These are phyloP conservation scores for Neolamprologus variostigma DNA, from an alignment of 2,113 vertebrate species.

Conservation along the genomic window DNA sequence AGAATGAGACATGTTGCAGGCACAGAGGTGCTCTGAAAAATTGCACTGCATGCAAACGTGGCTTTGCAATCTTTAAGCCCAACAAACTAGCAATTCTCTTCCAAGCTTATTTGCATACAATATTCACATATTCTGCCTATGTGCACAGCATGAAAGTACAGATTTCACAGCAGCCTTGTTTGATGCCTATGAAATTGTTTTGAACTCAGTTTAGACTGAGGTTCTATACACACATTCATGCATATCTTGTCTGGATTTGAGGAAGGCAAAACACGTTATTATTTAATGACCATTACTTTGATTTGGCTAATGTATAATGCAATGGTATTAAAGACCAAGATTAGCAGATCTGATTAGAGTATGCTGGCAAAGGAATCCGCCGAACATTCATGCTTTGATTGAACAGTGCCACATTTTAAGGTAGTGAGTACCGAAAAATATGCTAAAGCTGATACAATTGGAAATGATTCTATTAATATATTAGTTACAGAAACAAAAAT, in stretches of 20 bases:
- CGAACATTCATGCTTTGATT: not conserved
- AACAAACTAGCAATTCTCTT: constrained; percentile 23
- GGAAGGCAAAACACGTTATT: constrained; percentile 27
- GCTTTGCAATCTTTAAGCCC: constrained; percentile 3
- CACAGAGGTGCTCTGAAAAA: constrained; percentile 29
- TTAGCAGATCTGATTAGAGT: not conserved
- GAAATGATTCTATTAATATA: not conserved
- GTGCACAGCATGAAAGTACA: not conserved
- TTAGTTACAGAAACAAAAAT: not conserved
- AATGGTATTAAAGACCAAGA: not conserved
- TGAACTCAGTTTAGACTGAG: not conserved
- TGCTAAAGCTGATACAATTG: not conserved
- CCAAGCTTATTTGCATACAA: constrained; percentile 31
- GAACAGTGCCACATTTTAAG: not conserved
- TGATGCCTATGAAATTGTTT: not conserved
- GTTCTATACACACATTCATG: not conserved
- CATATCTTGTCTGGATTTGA: not conserved
- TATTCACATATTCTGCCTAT: not conserved
- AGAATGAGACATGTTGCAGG: constrained; percentile 19
- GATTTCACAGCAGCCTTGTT: constrained; percentile 4
- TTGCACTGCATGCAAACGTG: constrained; percentile 42
- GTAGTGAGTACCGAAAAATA: not conserved
- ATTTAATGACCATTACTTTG: constrained; percentile 30
- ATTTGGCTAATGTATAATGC: constrained; percentile 14
- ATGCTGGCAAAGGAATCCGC: not conserved